A percentile compares a stretch with the other conserved stretches of the same genome.
Conservation (phyloP, 2,888 invertebrate genomes). For the Zygogramma bicolorata region DNA sequence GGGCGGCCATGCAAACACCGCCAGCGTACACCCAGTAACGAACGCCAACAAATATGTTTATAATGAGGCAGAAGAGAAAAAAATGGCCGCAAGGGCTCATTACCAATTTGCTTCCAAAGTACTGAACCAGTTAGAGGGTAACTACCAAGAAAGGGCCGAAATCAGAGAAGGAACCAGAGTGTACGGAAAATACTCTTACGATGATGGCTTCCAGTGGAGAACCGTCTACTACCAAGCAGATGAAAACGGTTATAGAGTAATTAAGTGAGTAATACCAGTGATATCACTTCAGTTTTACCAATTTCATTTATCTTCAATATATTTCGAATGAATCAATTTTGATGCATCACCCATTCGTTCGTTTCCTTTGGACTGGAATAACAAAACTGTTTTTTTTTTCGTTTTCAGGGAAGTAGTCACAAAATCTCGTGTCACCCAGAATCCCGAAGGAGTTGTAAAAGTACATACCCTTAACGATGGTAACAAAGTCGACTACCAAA, state of each 20-base stretch:
- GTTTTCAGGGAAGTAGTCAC: slow-evolving; percentile 63
- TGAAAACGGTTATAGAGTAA: slow-evolving; percentile 71
- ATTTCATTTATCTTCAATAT: no score
- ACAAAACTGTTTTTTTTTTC: background rate
- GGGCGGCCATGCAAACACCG: background rate
- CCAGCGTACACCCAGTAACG: background rate
- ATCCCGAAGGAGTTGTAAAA: slow-evolving; percentile 63
- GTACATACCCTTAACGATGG: slow-evolving; percentile 62
- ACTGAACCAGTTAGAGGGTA: slow-evolving; percentile 65
- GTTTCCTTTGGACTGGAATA: background rate
- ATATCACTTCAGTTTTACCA: background rate
- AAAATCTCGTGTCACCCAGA: slow-evolving; percentile 63
- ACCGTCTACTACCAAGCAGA: slow-evolving; percentile 72
- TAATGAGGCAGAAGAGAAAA: slow-evolving; percentile 3
- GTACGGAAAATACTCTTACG: slow-evolving; percentile 70
- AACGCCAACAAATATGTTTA: background rate
- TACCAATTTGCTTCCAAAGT: slow-evolving; percentile 65
- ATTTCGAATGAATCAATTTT: no score
- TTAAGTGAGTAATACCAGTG: slow-evolving; percentile 64
- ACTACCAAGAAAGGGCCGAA: slow-evolving; percentile 63
- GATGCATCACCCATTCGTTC: no score
- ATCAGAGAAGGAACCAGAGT: slow-evolving; percentile 64
- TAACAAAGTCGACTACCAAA: slow-evolving; percentile 60
- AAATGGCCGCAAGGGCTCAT: slow-evolving; percentile 56
- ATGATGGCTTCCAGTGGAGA: slow-evolving; percentile 70